Evolutionary conservation across 2,113 vertebrate genomes (phyloP).

Genomic region (Elgaria multicarinata): DNA sequence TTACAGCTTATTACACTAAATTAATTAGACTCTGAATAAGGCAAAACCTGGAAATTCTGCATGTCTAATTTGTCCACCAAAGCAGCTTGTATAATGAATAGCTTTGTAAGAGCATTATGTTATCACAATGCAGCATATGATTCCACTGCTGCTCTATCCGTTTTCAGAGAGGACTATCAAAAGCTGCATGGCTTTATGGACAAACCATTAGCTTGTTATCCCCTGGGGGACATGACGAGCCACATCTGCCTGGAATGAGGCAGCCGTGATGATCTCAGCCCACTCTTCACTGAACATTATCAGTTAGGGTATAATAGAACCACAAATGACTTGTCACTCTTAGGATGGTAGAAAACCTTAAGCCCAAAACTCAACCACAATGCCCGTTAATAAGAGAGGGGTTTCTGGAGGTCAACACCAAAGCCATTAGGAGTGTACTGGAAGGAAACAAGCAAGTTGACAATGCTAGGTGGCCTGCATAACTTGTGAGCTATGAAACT

Average conservation of each 20-base stretch:
- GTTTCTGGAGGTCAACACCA: not conserved
- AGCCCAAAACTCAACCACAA: slow-evolving; percentile 15
- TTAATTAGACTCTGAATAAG: slow-evolving; percentile 82
- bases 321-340: not conserved
- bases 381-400: rapidly evolving
- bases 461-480: not conserved
- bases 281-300: slow-evolving; percentile 37
- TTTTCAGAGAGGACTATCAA: slow-evolving; percentile 58
- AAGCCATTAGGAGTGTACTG: not conserved
- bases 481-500: not conserved
- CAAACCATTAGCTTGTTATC: slow-evolving; percentile 49
- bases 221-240: slow-evolving; percentile 39
- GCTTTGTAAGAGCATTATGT: slow-evolving; percentile 75
- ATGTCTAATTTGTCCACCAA: slow-evolving; percentile 75
- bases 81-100: slow-evolving; percentile 63
- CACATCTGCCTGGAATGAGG: slow-evolving; percentile 51
- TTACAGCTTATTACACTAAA: slow-evolving; percentile 80
- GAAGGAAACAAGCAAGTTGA: not conserved
- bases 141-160: slow-evolving; percentile 48
- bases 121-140: slow-evolving; percentile 63
- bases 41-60: slow-evolving; percentile 72
- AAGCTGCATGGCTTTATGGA: slow-evolving; percentile 45
- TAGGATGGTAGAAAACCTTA: not conserved
- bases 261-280: slow-evolving; percentile 36
- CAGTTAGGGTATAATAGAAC: not conserved